A percentile compares a stretch with the other conserved stretches of the same genome.
phyloP scores from a whole-genome alignment of 2,113 vertebrate species.

The Actinemys pallida region DNA sequence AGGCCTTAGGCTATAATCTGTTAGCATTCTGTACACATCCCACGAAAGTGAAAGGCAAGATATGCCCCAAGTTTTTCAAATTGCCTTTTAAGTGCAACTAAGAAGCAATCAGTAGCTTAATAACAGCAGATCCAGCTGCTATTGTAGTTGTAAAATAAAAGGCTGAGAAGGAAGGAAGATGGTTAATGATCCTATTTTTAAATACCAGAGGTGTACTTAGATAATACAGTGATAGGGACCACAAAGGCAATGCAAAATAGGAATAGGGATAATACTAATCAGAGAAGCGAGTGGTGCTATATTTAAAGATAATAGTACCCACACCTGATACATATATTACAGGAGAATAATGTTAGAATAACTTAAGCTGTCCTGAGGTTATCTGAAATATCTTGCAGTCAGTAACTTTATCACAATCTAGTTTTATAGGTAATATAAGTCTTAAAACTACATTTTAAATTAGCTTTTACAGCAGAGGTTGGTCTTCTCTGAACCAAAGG shows the following conservation, averaged over 20 bases:
- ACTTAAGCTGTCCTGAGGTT: background rate
- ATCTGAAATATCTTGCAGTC: background rate
- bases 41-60: constrained; percentile 40
- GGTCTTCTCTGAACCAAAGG: background rate
- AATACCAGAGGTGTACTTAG: background rate
- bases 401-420: background rate
- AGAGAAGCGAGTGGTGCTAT: background rate
- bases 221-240: constrained; percentile 39
- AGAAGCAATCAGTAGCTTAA: background rate
- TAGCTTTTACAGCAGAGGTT: background rate
- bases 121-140: constrained; percentile 64
- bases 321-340: background rate
- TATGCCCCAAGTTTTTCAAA: constrained; percentile 65
- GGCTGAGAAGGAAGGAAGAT: constrained; percentile 50
- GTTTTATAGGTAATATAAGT: background rate
- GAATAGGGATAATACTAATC: background rate
- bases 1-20: constrained; percentile 44
- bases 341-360: background rate
- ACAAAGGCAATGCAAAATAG: constrained; percentile 23
- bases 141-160: constrained; percentile 64
- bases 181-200: constrained; percentile 69
- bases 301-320: background rate
- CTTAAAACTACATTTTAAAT: background rate
- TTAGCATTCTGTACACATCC: constrained; percentile 13
- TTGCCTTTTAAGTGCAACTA: constrained; percentile 55